Percentiles rank a stretch among this genome's conserved stretches.
These are phyloP conservation scores for Mus minutoides DNA, from an alignment of 2,797 vertebrate genomes.

Conservation along the genomic window DNA sequence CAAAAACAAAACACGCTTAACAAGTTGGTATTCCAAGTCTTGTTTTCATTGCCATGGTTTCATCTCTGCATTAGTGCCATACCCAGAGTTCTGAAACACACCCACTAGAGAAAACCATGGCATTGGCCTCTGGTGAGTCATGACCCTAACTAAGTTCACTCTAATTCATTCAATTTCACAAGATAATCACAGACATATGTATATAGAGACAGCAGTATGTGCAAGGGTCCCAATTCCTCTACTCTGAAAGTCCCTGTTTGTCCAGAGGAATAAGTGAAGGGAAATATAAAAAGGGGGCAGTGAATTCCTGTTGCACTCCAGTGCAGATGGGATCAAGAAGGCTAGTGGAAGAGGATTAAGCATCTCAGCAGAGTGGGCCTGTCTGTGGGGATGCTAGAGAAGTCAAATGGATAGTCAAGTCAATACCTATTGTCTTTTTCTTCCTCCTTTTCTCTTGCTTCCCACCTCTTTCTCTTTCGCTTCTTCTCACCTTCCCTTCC, in stretches of 20 bases:
- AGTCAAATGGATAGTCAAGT: neutral
- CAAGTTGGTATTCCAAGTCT: neutral
- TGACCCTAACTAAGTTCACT: neutral
- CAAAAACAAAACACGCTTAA: neutral
- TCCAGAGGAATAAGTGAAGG: neutral
- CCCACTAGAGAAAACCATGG: neutral
- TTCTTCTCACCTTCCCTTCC: neutral
- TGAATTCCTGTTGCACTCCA: rapidly evolving
- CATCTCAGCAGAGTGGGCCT: neutral
- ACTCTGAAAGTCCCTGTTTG: neutral
- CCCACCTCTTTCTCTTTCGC: neutral
- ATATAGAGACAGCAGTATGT: rapidly evolving
- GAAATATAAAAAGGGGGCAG: neutral
- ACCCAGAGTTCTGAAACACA: neutral
- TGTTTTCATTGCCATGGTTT: neutral
- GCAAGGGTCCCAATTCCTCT: neutral
- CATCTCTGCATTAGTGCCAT: neutral
- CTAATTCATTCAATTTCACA: neutral
- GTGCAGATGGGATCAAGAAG: neutral
- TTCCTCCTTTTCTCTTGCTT: neutral
- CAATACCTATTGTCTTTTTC: neutral
- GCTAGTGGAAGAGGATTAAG: rapidly evolving
- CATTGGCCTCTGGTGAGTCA: neutral
- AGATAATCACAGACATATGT: neutral
- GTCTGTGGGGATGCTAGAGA: rapidly evolving